These are phyloP conservation scores for Acronicta alni DNA, from an alignment of 2,888 invertebrate genomes.

Conservation along the genomic window DNA sequence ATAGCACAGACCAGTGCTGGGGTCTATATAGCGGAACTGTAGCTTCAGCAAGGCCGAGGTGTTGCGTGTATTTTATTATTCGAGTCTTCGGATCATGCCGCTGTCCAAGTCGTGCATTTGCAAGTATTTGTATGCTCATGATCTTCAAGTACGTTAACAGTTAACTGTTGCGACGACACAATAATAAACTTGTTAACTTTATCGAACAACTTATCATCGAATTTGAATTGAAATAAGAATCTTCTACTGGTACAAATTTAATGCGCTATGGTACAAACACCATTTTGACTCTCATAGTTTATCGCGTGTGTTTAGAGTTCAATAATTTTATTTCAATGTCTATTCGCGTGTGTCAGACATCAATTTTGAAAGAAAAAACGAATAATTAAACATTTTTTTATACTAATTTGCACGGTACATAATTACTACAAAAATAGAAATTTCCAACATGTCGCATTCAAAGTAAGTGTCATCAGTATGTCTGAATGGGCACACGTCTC, in stretches of 20 bases:
- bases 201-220: neutral
- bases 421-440: too few species aligned
- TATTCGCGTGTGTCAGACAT: too few species aligned
- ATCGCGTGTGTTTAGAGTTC: too few species aligned
- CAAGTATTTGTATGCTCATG: slow-evolving; percentile 41
- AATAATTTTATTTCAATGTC: too few species aligned
- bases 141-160: slow-evolving; percentile 19
- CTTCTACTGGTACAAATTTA: too few species aligned
- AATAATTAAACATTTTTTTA: too few species aligned
- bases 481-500: slow-evolving; percentile 18
- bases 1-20: neutral
- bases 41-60: slow-evolving; percentile 13
- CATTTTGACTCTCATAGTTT: too few species aligned
- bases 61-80: slow-evolving; percentile 35
- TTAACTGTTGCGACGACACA: slow-evolving; percentile 18
- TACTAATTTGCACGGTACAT: too few species aligned
- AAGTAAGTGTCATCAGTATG: slow-evolving; percentile 6
- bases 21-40: slow-evolving; percentile 2
- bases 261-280: too few species aligned
- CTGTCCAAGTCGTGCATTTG: slow-evolving; percentile 39
- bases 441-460: slow-evolving; percentile 4
- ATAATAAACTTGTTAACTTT: slow-evolving; percentile 10
- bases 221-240: neutral
- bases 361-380: too few species aligned
- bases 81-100: slow-evolving; percentile 29